Evolutionary conservation across 2,113 vertebrate species (phyloP), one percentile per base, ranked within the genome.

Genomic region (Chloropsis hardwickii): DNA sequence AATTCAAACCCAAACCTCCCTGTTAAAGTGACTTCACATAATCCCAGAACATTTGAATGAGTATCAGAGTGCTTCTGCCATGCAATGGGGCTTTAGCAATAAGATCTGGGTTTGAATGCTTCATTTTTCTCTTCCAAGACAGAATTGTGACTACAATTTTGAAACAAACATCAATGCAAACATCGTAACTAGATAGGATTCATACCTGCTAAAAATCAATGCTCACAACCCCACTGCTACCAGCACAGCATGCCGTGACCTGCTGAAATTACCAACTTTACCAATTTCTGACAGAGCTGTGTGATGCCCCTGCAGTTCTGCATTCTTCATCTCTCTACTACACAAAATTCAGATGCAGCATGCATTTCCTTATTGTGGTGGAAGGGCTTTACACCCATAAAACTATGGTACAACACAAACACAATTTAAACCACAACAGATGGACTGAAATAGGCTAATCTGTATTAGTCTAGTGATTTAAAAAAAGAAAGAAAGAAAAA

Each of bases 401-500:
- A 93, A 87, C 56, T 82, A 90, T 12, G 24, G 69, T 77, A 86
- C 82, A 82, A 91, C 88, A 94, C 60, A 95, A 92, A 88, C 92
- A 94, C 88, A 95, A 79, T 83, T 88, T 90, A 97, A 93, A 76
- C 40, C 82, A 90, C 73, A 97, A 94, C 79, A 97, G 95, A 97
- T 94, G 97, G 96, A 81, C 91, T 92, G 91, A 96, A 97, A 97
- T 94, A 92, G 94, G 93, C 97, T 98, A 98, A 98, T 98, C 96
- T 92, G 96, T 92, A 97, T 98, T 98, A 98, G 97, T 95, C 94
- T 97, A 90, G 91, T 97, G 92, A 93, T 98, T 98, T 97, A 95
- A 91, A 95, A 94, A 96, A 94, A 95, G 64, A 69, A 80, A 76
- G n/a, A n/a, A n/a, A n/a, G n/a, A n/a, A 91, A 79, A 78, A 80